These are phyloP conservation scores for Euproctis similis DNA, from an alignment of 2,888 invertebrate species.

Conservation along the genomic window DNA sequence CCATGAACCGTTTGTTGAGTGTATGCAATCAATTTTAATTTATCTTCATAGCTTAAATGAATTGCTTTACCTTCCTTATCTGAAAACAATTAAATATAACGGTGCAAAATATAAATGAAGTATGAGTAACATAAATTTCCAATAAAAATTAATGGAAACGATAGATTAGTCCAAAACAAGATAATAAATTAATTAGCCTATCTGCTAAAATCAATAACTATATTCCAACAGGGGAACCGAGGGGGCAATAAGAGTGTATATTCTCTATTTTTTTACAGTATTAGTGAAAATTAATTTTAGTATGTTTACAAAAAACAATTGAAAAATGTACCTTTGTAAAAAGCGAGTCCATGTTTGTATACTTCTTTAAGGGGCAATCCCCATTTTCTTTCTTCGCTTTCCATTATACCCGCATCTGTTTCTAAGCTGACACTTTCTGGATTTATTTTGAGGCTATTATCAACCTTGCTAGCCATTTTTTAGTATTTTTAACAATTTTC, in stretches of 20 bases:
- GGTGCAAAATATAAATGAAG: slow-evolving; percentile 4
- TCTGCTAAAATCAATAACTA: no score
- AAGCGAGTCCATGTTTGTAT: slow-evolving; percentile 90
- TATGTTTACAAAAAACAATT: slow-evolving; percentile 7
- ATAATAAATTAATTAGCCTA: no score
- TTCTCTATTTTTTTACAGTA: no score
- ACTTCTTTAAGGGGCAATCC: slow-evolving; percentile 85
- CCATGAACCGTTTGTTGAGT: slow-evolving; percentile 94
- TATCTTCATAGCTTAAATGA: slow-evolving; percentile 94
- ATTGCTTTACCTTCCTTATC: slow-evolving; percentile 99
- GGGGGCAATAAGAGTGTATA: no score
- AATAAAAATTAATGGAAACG: no score
- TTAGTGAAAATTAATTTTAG: not conserved
- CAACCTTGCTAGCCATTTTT: slow-evolving; percentile 46
- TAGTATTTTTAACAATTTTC: no score
- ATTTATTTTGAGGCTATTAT: slow-evolving; percentile 46
- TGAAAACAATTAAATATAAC: slow-evolving; percentile 51
- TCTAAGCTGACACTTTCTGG: slow-evolving; percentile 61
- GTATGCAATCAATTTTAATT: slow-evolving; percentile 91
- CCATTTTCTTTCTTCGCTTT: slow-evolving; percentile 77
- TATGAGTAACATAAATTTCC: not conserved
- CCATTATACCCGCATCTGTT: slow-evolving; percentile 66
- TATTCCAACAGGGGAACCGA: no score
- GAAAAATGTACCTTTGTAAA: slow-evolving; percentile 89
- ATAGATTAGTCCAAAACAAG: no score